Percentiles rank a stretch among this genome's conserved stretches.
Conservation (phyloP, 2,113 vertebrate species). For the Fulmarus glacialis region DNA sequence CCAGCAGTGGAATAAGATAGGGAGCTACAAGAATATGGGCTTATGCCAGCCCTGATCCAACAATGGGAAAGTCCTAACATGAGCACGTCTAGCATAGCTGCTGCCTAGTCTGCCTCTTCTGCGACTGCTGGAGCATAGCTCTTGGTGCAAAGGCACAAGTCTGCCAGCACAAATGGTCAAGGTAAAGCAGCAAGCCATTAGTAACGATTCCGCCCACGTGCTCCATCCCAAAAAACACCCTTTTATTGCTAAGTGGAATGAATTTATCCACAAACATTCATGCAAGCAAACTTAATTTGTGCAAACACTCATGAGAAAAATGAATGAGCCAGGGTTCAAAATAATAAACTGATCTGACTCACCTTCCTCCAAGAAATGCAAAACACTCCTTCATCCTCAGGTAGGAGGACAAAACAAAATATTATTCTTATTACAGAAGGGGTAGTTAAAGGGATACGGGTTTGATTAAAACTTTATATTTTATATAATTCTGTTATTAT, state of each 20-base stretch:
- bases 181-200: not conserved
- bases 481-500: not conserved
- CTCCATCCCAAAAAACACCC: not conserved
- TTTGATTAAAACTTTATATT: not conserved
- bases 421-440: not conserved
- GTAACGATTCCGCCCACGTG: not conserved
- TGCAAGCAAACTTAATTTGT: not conserved
- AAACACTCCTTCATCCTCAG: not conserved
- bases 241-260: not conserved
- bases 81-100: not conserved
- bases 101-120: not conserved
- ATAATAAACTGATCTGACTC: not conserved
- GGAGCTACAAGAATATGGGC: not conserved
- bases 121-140: fast-evolving
- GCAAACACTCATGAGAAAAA: not conserved
- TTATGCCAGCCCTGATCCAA: not conserved
- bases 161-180: not conserved
- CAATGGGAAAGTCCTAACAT: not conserved
- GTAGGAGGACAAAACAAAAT: not conserved
- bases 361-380: not conserved
- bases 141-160: not conserved
- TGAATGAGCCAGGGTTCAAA: not conserved
- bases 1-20: not conserved
- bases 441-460: not conserved
- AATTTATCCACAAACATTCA: not conserved